phyloP scores from a whole-genome alignment of 2,888 invertebrate genomes.

The Lissocephala sabroskyi region DNA sequence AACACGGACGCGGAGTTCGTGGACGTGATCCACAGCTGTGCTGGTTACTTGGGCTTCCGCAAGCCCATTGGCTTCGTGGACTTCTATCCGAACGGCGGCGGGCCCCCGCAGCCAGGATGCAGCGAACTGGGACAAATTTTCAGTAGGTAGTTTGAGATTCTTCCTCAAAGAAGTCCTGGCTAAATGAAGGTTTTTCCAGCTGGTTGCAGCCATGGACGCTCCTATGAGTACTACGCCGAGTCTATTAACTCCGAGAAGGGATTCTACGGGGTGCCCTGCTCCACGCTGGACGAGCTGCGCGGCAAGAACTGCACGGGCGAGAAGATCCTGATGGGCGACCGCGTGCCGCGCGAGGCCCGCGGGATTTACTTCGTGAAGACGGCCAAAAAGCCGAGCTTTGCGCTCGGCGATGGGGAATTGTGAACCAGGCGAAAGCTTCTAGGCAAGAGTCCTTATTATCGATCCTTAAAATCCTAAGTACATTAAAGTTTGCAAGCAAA shows the following conservation, averaged over 20 bases:
- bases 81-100: conserved; percentile 83
- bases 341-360: conserved; percentile 64
- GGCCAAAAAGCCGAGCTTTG: conserved; percentile 75
- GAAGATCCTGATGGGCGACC: conserved; percentile 76
- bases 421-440: neutral
- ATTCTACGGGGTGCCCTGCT: conserved; percentile 76
- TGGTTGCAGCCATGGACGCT: conserved; percentile 80
- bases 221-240: conserved; percentile 77
- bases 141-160: conserved; percentile 43
- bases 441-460: neutral
- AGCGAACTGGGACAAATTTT: conserved; percentile 72
- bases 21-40: conserved; percentile 83
- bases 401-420: conserved; percentile 68
- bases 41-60: conserved; percentile 76
- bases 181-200: conserved; percentile 69
- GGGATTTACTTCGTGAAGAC: conserved; percentile 79
- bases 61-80: conserved; percentile 79
- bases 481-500: conserved; percentile 4
- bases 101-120: conserved; percentile 80
- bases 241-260: conserved; percentile 76
- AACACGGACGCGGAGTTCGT: conserved; percentile 80
- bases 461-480: conserved; percentile 7
- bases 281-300: conserved; percentile 71
- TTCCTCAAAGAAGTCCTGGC: neutral
- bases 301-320: conserved; percentile 62